A percentile compares a stretch with the other conserved stretches of the same genome.
Evolutionary conservation across 2,113 vertebrate genomes (phyloP).

Genomic region (Rynchops niger): DNA sequence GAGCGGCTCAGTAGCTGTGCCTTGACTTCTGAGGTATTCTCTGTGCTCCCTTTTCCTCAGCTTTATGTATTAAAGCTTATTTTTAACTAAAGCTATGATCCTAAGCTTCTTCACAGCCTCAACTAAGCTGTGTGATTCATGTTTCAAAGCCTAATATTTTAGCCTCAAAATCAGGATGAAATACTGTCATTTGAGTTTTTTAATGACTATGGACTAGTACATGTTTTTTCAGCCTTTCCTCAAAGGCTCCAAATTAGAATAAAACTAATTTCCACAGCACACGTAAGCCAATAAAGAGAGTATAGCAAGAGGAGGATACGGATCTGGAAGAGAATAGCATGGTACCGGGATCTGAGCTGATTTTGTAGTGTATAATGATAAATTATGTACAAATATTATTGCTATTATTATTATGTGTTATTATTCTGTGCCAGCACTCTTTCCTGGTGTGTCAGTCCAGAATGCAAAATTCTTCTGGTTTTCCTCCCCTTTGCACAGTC

Average conservation of each 20-base stretch:
- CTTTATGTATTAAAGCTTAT: constrained; percentile 59
- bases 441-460: constrained; percentile 11
- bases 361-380: constrained; percentile 52
- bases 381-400: constrained; percentile 62
- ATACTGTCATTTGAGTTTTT: constrained; percentile 65
- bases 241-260: constrained; percentile 67
- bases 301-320: constrained; percentile 35
- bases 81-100: constrained; percentile 60
- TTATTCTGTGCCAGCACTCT: constrained; percentile 20
- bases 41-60: constrained; percentile 2
- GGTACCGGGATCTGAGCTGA: constrained; percentile 6
- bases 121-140: constrained; percentile 49
- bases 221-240: constrained; percentile 54
- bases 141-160: constrained; percentile 62
- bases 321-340: constrained; percentile 39
- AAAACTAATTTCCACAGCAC: constrained; percentile 59
- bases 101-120: constrained; percentile 48
- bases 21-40: constrained; percentile 4
- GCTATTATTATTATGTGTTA: constrained; percentile 35
- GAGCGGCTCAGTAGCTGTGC: constrained; percentile 2
- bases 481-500: background rate
- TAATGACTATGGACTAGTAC: constrained; percentile 54
- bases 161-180: constrained; percentile 55
- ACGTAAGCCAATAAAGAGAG: constrained; percentile 53
- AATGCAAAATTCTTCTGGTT: constrained; percentile 27